These are phyloP conservation scores for Epicampocera succincta DNA, from an alignment of 2,888 invertebrate species.

Conservation along the genomic window DNA sequence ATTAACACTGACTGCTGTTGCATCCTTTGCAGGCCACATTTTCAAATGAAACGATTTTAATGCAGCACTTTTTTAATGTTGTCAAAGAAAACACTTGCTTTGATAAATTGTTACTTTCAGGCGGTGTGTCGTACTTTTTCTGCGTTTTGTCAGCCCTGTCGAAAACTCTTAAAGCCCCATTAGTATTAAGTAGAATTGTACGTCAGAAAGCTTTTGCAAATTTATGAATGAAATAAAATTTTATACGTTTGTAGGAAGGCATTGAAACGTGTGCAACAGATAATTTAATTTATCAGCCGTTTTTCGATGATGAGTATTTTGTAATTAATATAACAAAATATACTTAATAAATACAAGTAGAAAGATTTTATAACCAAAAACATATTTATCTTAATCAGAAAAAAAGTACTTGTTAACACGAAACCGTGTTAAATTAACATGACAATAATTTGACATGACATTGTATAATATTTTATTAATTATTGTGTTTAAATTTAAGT, in stretches of 20 bases:
- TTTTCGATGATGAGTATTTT: background rate
- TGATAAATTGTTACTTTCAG: constrained; percentile 15
- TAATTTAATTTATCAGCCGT: constrained; percentile 9
- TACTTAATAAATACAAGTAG: too few relatives aligned
- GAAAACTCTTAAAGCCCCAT: background rate
- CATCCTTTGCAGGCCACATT: constrained; percentile 76
- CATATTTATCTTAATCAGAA: too few relatives aligned
- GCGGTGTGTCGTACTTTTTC: constrained; percentile 3
- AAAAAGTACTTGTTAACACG: too few relatives aligned
- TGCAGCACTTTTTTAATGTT: background rate
- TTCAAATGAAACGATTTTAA: constrained; percentile 25
- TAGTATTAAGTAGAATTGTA: constrained; percentile 40
- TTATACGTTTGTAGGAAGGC: background rate
- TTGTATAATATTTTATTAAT: too few relatives aligned
- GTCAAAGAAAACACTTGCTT: background rate
- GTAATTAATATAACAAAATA: too few relatives aligned
- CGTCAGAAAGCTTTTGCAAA: background rate
- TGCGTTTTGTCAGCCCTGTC: constrained; percentile 1
- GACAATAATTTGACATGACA: too few relatives aligned
- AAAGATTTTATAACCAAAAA: too few relatives aligned
- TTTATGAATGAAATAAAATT: constrained; percentile 18
- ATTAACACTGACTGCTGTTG: constrained; percentile 73
- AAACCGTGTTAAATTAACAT: too few relatives aligned
- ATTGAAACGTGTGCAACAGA: constrained; percentile 40
- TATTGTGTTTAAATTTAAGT: too few relatives aligned